Evolutionary conservation across 2,113 vertebrate species (phyloP).

Genomic region (Craseonycteris thonglongyai): DNA sequence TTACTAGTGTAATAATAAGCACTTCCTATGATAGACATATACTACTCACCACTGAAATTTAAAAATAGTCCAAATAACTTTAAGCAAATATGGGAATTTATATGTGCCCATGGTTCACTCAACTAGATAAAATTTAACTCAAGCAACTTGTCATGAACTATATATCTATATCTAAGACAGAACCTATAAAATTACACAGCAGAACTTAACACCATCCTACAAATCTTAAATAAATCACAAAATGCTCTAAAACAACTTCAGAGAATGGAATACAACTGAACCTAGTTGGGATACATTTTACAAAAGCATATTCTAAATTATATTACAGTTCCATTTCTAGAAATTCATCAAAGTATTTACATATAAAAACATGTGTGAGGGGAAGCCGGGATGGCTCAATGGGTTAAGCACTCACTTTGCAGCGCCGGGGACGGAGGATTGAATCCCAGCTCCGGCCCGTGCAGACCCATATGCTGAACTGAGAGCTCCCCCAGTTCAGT

Average conservation of each 20-base stretch:
- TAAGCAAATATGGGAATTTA: accelerated
- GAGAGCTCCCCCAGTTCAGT: too few species aligned
- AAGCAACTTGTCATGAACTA: background rate
- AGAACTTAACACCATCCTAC: background rate
- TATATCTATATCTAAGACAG: background rate
- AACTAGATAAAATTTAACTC: background rate
- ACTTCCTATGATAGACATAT: background rate
- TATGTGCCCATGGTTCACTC: accelerated
- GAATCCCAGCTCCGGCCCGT: too few species aligned
- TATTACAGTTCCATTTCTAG: background rate
- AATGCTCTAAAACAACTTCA: background rate
- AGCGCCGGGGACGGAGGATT: too few species aligned
- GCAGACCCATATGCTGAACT: too few species aligned
- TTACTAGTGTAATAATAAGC: background rate
- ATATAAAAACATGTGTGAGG: accelerated
- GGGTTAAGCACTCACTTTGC: too few species aligned
- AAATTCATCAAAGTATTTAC: background rate
- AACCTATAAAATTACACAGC: background rate
- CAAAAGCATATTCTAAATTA: background rate
- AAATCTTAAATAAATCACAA: background rate
- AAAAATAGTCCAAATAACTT: too few species aligned
- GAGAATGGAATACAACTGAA: background rate
- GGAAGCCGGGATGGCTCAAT: too few species aligned
- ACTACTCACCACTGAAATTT: accelerated
- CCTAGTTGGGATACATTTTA: background rate